Evolutionary conservation across 2,888 invertebrate species (phyloP).

Genomic region (Folsomia candida): DNA sequence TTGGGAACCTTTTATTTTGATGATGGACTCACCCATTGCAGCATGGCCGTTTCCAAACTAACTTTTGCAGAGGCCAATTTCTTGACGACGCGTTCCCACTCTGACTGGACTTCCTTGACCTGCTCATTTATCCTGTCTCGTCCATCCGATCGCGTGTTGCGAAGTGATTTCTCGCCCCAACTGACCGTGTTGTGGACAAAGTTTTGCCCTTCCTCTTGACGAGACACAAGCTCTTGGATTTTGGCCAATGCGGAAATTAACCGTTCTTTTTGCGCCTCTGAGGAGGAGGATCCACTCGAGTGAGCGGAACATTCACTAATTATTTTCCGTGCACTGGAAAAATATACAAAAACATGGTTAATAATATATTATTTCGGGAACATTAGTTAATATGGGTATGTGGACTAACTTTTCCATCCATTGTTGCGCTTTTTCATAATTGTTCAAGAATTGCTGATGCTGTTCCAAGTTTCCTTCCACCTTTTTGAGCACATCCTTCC

Average conservation of each 20-base stretch:
- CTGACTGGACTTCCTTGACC: constrained; percentile 82
- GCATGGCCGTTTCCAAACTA: constrained; percentile 79
- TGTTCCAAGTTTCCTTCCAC: constrained; percentile 84
- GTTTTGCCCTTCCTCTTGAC: constrained; percentile 82
- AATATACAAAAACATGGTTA: not conserved
- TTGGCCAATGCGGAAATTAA: constrained; percentile 74
- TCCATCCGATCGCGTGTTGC: constrained; percentile 85
- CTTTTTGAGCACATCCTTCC: constrained; percentile 84
- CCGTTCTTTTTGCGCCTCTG: constrained; percentile 65
- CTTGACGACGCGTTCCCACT: constrained; percentile 87
- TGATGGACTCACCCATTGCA: too few species aligned
- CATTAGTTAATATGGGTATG: not conserved
- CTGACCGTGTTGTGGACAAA: constrained; percentile 82
- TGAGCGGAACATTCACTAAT: constrained; percentile 74
- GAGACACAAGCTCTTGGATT: constrained; percentile 66
- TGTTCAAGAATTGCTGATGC: constrained; percentile 75
- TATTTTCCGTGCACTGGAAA: constrained; percentile 66
- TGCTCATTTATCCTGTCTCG: constrained; percentile 81
- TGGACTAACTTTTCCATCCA: constrained; percentile 71
- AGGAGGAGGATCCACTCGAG: constrained; percentile 59
- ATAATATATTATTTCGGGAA: not conserved
- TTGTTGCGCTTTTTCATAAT: constrained; percentile 70
- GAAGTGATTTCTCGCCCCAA: constrained; percentile 82
- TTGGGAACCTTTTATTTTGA: too few species aligned
- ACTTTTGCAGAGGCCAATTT: constrained; percentile 90